Conservation (phyloP, 2,113 vertebrate genomes). For the Heterotilapia buettikoferi region DNA sequence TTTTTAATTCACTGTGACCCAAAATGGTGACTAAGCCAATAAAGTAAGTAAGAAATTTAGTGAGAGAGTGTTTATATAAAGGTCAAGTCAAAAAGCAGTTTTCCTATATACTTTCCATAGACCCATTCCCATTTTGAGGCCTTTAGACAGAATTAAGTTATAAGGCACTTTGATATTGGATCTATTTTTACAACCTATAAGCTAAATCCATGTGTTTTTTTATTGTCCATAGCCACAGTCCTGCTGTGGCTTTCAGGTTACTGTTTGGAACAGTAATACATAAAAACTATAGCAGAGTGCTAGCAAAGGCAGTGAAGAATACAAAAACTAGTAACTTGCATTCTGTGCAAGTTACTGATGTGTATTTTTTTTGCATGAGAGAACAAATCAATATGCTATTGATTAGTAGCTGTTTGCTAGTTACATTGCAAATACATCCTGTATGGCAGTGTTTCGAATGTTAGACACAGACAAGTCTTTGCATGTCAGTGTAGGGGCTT, state of each 20-base stretch:
- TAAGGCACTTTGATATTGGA: background rate
- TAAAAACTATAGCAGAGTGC: background rate
- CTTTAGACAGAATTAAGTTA: background rate
- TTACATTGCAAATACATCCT: background rate
- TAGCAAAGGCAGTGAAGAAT: background rate
- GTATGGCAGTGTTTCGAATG: background rate
- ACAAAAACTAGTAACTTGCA: background rate
- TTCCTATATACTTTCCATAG: background rate
- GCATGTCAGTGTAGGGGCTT: background rate
- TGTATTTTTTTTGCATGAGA: background rate
- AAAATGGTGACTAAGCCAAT: background rate
- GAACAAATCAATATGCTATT: background rate
- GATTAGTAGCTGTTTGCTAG: background rate
- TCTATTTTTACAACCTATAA: background rate
- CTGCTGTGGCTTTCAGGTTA: background rate
- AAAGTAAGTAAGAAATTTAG: background rate
- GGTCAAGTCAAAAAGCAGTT: background rate
- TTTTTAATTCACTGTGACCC: background rate
- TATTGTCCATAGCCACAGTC: background rate
- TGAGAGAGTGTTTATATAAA: background rate
- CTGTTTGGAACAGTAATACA: fast-evolving
- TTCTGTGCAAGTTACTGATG: background rate
- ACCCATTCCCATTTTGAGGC: background rate
- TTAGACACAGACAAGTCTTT: background rate
- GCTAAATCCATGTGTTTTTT: background rate